Evolutionary conservation across 2,888 invertebrate species (phyloP).

Genomic region (Cerceris ruficornis): DNA sequence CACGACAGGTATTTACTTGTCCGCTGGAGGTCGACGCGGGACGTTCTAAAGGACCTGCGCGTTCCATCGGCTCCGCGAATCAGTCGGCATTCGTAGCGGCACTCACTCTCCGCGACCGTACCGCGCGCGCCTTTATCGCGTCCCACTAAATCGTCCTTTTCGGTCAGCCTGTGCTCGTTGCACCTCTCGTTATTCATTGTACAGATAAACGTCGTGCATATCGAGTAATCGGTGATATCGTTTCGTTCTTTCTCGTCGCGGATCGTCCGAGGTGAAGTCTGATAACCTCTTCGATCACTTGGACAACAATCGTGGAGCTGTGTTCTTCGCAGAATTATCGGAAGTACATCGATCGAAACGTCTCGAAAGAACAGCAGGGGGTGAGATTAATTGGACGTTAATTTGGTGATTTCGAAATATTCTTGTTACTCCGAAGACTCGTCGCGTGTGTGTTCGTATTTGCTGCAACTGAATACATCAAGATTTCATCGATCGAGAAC

Average conservation of each 20-base stretch:
- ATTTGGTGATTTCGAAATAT: no score
- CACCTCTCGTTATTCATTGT: conserved; percentile 40
- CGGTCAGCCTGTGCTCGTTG: conserved; percentile 33
- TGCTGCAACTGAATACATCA: no score
- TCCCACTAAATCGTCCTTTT: conserved; percentile 52
- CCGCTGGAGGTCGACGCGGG: conserved; percentile 49
- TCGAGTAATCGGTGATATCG: conserved; percentile 13
- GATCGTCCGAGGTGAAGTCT: not conserved
- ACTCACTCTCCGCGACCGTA: conserved; percentile 66
- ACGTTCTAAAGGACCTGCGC: conserved; percentile 69
- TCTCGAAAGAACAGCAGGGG: no score
- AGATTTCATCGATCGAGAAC: no score
- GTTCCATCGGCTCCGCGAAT: conserved; percentile 62
- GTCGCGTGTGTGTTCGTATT: no score
- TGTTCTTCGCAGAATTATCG: no score
- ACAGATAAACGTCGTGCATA: conserved; percentile 48
- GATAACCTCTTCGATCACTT: no score
- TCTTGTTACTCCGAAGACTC: no score
- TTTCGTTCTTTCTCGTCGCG: not conserved
- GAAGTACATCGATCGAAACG: no score
- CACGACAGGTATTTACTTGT: conserved; percentile 50
- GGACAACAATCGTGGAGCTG: no score
- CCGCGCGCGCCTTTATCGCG: conserved; percentile 65
- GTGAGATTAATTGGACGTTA: no score
- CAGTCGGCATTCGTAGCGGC: conserved; percentile 70